phyloP scores from a whole-genome alignment of 37 sponge, comb jelly and placozoan species.

The Crambe crambe region DNA sequence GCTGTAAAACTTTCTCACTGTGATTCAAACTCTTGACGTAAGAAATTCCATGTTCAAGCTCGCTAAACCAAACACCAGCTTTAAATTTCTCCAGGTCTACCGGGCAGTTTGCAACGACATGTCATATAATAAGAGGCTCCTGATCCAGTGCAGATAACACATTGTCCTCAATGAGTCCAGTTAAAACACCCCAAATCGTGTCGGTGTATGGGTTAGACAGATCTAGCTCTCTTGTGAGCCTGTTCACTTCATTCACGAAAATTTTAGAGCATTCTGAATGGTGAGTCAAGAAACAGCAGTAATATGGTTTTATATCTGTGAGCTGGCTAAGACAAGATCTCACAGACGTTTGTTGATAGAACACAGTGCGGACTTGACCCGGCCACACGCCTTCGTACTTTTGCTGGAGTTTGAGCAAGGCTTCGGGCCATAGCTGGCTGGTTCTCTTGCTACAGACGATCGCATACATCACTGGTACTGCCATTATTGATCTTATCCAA shows the following conservation, averaged over 20 bases:
- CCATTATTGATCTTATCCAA: too few relatives aligned
- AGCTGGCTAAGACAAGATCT: slow-evolving; percentile 14
- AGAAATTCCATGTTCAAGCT: slow-evolving; percentile 28
- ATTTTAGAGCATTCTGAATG: slow-evolving; percentile 40
- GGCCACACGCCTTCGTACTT: slow-evolving; percentile 56
- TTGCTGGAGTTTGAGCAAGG: slow-evolving; percentile 10
- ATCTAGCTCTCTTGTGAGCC: slow-evolving; percentile 56
- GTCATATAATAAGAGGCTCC: slow-evolving; percentile 30
- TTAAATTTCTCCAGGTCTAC: slow-evolving; percentile 48
- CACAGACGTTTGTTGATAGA: not conserved
- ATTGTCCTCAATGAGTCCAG: slow-evolving; percentile 55
- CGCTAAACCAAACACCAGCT: slow-evolving; percentile 66
- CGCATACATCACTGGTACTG: slow-evolving; percentile 39
- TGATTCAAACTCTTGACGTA: not conserved
- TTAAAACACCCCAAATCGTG: slow-evolving; percentile 74
- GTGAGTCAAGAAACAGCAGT: slow-evolving; percentile 60
- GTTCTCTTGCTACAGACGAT: slow-evolving; percentile 40
- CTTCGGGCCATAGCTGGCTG: slow-evolving; percentile 10
- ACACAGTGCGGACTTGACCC: not conserved
- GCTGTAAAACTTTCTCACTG: not conserved
- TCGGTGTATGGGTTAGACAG: slow-evolving; percentile 58
- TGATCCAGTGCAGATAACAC: slow-evolving; percentile 50
- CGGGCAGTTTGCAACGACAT: slow-evolving; percentile 39
- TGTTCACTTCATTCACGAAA: slow-evolving; percentile 45
- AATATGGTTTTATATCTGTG: slow-evolving; percentile 32